These are phyloP conservation scores for Periparus ater DNA, from an alignment of 2,797 vertebrate species.

Conservation along the genomic window DNA sequence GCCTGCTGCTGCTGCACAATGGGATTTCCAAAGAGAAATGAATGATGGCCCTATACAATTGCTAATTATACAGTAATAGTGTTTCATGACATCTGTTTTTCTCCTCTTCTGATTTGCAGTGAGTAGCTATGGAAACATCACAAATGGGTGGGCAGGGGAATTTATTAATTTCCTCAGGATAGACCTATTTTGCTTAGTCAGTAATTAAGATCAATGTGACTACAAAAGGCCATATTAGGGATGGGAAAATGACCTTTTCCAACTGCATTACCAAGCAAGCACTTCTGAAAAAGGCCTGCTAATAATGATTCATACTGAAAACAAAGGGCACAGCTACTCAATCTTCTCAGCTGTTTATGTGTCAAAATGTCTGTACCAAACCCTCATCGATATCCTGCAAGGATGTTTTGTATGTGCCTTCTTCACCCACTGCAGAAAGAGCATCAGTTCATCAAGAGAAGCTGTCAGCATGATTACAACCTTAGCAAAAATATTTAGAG, in stretches of 20 bases:
- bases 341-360: background rate
- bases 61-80: background rate
- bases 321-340: background rate
- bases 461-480: background rate
- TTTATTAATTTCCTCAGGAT: background rate
- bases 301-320: background rate
- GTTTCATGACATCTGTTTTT: constrained; percentile 19
- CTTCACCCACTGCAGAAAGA: background rate
- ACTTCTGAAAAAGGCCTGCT: background rate
- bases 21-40: background rate
- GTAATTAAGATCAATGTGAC: constrained; percentile 22
- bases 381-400: background rate
- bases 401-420: background rate
- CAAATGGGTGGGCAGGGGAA: background rate
- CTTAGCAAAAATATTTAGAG: background rate
- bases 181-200: constrained; percentile 46
- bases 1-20: constrained; percentile 1
- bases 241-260: constrained; percentile 5
- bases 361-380: background rate
- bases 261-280: background rate
- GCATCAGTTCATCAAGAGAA: background rate
- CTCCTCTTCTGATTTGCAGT: background rate
- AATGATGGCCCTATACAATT: constrained; percentile 7
- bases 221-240: background rate
- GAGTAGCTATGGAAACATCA: constrained; percentile 31